Percentiles rank a stretch among this genome's conserved stretches.
phyloP scores from a whole-genome alignment of 2,113 vertebrate species.

The Microtus ochrogaster region DNA sequence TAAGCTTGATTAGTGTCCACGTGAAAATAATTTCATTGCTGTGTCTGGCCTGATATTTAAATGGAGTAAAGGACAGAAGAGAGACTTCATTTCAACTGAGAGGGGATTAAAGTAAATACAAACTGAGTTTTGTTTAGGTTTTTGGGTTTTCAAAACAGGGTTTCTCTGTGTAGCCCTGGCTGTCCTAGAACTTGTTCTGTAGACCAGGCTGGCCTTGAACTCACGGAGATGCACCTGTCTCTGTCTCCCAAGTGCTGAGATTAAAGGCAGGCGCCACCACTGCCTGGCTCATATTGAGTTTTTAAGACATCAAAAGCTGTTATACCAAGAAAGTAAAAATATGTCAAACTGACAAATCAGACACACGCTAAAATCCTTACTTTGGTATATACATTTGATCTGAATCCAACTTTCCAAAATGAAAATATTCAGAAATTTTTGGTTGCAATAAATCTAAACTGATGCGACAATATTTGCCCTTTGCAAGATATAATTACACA shows the following conservation, averaged over 20 bases:
- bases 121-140: slow-evolving; percentile 16
- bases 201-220: not conserved
- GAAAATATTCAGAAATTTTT: slow-evolving; percentile 66
- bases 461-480: slow-evolving; percentile 38
- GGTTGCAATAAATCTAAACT: slow-evolving; percentile 57
- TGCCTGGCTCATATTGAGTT: not conserved
- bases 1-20: slow-evolving; percentile 50
- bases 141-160: not conserved
- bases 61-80: slow-evolving; percentile 42
- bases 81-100: slow-evolving; percentile 35
- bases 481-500: slow-evolving; percentile 54
- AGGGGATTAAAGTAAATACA: slow-evolving; percentile 50
- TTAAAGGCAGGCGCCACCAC: not conserved
- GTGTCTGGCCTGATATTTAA: slow-evolving; percentile 62
- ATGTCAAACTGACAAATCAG: slow-evolving; percentile 41
- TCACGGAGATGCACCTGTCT: not conserved
- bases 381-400: not conserved
- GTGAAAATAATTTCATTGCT: slow-evolving; percentile 67
- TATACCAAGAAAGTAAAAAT: slow-evolving; percentile 47
- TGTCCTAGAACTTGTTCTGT: not conserved
- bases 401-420: slow-evolving; percentile 36
- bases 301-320: slow-evolving; percentile 53
- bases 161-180: not conserved
- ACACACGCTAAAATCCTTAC: slow-evolving; percentile 8
- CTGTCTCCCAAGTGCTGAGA: not conserved